Evolutionary conservation across 1,140 invertebrate species (phyloP).

Genomic region (Asobara japonica): DNA sequence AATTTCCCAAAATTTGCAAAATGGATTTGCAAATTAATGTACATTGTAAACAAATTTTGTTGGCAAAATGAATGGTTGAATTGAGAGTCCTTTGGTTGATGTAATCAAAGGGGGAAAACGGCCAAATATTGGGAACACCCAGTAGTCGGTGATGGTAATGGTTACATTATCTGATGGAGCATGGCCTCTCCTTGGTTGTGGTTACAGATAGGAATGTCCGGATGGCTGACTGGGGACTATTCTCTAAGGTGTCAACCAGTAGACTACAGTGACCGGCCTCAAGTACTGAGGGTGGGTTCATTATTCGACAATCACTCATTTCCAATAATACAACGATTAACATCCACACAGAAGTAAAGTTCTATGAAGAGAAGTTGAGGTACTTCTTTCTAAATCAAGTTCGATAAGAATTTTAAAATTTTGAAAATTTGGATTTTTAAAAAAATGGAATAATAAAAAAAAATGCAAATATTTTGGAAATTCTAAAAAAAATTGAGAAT

Average conservation of each 20-base stretch:
- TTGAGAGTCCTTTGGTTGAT: background rate
- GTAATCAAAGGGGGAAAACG: background rate
- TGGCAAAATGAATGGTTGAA: background rate
- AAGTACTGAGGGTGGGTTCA: constrained; percentile 91
- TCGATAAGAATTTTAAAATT: background rate
- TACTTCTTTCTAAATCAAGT: background rate
- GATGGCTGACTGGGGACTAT: constrained; percentile 91
- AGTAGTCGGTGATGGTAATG: constrained; percentile 15
- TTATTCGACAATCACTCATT: constrained; percentile 25
- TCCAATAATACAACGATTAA: background rate
- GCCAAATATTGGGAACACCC: background rate
- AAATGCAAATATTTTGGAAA: no score
- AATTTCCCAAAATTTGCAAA: background rate
- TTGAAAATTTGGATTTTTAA: no score
- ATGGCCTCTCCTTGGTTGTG: constrained; percentile 64
- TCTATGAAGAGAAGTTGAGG: no score
- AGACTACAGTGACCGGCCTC: constrained; percentile 89
- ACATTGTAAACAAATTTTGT: background rate
- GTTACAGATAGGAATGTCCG: constrained; percentile 85
- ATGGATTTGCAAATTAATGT: background rate
- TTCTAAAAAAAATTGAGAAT: no score
- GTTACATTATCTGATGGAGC: constrained; percentile 50
- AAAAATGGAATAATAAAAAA: no score
- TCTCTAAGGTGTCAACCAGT: constrained; percentile 95
- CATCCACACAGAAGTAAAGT: no score